Conservation (phyloP, 2,888 invertebrate species). For the Eucriotettix oculatus region DNA sequence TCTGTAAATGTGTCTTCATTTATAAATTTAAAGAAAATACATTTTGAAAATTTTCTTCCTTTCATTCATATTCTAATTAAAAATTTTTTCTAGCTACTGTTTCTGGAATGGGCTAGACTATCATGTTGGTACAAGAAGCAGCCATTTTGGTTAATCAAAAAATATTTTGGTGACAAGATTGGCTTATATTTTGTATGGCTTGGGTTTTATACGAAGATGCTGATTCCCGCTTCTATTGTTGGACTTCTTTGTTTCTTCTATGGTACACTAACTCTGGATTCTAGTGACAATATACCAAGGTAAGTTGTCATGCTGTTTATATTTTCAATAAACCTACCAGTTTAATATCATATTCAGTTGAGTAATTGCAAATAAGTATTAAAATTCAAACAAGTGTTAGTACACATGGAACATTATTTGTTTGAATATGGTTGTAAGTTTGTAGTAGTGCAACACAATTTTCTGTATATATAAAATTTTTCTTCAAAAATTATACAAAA, state of each 20-base stretch:
- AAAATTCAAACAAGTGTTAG: no score
- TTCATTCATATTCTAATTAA: not conserved
- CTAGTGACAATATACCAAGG: slow-evolving; percentile 65
- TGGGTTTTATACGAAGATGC: slow-evolving; percentile 81
- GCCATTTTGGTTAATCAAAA: slow-evolving; percentile 71
- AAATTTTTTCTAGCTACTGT: slow-evolving; percentile 45
- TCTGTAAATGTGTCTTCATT: no score
- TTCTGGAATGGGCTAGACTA: slow-evolving; percentile 84
- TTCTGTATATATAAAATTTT: no score
- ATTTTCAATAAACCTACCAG: no score
- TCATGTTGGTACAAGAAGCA: slow-evolving; percentile 83
- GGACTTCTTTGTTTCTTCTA: slow-evolving; percentile 77
- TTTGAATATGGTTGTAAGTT: no score
- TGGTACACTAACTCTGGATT: slow-evolving; percentile 65
- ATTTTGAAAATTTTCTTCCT: no score
- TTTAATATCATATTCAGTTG: no score
- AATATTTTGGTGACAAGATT: slow-evolving; percentile 86
- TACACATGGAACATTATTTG: no score
- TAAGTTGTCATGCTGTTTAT: slow-evolving; percentile 11
- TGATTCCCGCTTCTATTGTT: slow-evolving; percentile 72
- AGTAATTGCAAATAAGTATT: no score
- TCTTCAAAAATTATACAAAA: no score
- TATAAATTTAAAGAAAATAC: no score
- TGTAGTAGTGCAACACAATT: no score
- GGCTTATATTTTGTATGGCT: slow-evolving; percentile 86